phyloP scores from a whole-genome alignment of 1,140 invertebrate genomes.

The Drosophila pruinosa region DNA sequence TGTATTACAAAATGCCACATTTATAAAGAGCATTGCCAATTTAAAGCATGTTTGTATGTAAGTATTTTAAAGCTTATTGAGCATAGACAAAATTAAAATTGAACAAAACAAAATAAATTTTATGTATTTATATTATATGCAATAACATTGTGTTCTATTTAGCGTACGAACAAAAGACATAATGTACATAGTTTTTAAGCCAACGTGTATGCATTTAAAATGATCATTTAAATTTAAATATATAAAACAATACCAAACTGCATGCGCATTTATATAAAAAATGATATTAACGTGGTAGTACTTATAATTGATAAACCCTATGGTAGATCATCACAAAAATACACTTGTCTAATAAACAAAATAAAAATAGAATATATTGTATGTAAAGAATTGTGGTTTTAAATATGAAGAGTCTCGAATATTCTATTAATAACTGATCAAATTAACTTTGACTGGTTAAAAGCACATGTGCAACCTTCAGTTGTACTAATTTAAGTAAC shows the following conservation, averaged over 20 bases:
- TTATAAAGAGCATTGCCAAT: conserved; percentile 18
- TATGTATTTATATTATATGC: conserved; percentile 25
- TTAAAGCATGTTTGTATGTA: conserved; percentile 27
- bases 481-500: too few species aligned
- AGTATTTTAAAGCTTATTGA: conserved; percentile 30
- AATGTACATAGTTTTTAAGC: conserved; percentile 33
- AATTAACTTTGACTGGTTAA: too few species aligned
- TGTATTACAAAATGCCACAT: conserved; percentile 23
- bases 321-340: conserved; percentile 14
- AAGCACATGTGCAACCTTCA: too few species aligned
- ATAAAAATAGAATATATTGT: conserved; percentile 14
- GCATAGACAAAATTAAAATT: conserved; percentile 36
- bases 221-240: conserved; percentile 14
- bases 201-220: conserved; percentile 34
- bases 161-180: conserved; percentile 20
- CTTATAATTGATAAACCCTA: neutral
- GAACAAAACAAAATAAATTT: conserved; percentile 9
- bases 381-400: neutral
- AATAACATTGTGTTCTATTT: conserved; percentile 28
- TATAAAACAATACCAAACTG: conserved; percentile 23
- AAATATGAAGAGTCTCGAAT: neutral
- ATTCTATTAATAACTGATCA: too few species aligned
- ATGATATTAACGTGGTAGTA: neutral
- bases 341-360: conserved; percentile 23
- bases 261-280: conserved; percentile 28